Base-by-base conservation (phyloP, 2,888 invertebrate species). In the Drosophila yooni region DNA sequence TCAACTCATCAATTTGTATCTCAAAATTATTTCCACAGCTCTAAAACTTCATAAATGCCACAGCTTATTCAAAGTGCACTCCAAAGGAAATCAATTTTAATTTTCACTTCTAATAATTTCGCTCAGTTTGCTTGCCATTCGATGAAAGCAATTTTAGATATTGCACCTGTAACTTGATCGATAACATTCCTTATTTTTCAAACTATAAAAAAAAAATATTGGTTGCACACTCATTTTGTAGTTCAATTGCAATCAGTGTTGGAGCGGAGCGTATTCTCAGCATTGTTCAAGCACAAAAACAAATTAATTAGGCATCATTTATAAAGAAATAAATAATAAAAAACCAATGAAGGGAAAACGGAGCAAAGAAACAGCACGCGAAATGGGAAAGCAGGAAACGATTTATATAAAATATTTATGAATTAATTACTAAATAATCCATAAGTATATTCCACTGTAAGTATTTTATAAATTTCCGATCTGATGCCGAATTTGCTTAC, bases 351-450 rank as follows among this genome's bases (percentile, higher is more conserved):
- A 67, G 46, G 27, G 56, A 52, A 70, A 65, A 70, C 63, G 48
- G 71, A 76, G 70, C 74, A 62, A 66, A 67, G 57, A 66, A 68
- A 40, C 54, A 40, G 13, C 81, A 82, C 71, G 80, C 70, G 53
- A 83, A 70, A 70, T 79, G 69, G 48, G 81, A 79, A 84, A 79
- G 76, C 67, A 79, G 82, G 84, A 83, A 83, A 70, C 59, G 71
- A 60, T 36, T 38, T 54, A 54, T 61, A 52, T 63, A 25, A 50
- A 52, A 67, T 60, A 40, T 60, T 62, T 63, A 60, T 70, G 27
- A 21, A 40, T 51, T 63, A 21, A 40, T 51, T 63, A 25, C 34
- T 54, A n/a, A 58, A 25, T 46, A 21, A 29, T 50, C 33, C 25
- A 33, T 3, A 25, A 43, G 15, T 48, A 21, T 52, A 7, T 56